These are phyloP conservation scores for Noctua fimbriata DNA, from an alignment of 2,888 invertebrate genomes.

Conservation along the genomic window DNA sequence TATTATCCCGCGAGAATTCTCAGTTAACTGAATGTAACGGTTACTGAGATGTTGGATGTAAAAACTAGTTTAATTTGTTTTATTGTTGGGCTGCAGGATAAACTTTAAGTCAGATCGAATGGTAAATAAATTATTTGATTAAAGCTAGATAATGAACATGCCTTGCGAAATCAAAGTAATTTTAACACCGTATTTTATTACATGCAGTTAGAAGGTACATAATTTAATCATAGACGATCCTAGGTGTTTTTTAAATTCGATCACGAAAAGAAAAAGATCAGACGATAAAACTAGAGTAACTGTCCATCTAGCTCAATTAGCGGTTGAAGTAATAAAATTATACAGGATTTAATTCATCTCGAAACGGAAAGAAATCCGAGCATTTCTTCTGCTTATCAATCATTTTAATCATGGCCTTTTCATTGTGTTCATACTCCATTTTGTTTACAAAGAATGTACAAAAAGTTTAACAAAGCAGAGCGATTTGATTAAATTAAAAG, in stretches of 20 bases:
- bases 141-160: not conserved
- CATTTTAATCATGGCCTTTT: slow-evolving; percentile 7
- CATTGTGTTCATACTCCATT: not conserved
- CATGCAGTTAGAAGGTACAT: not conserved
- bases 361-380: not conserved
- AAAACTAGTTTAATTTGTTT: slow-evolving; percentile 10
- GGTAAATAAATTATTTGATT: not conserved
- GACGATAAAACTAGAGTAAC: slow-evolving; percentile 12
- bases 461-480: not conserved
- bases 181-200: not conserved
- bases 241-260: slow-evolving; percentile 19
- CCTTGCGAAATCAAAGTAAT: not conserved
- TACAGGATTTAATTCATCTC: slow-evolving; percentile 5
- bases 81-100: not conserved
- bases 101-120: not conserved
- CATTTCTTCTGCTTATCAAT: not conserved
- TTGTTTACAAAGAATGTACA: not conserved
- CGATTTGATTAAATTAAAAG: slow-evolving; percentile 11
- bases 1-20: slow-evolving; percentile 35
- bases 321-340: not conserved
- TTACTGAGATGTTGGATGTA: slow-evolving; percentile 5
- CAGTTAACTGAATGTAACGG: slow-evolving; percentile 16
- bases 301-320: slow-evolving; percentile 30
- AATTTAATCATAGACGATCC: not conserved
- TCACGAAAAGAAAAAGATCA: slow-evolving; percentile 26